These are phyloP conservation scores for Epinephelus cyanopodus DNA, from an alignment of 2,113 vertebrate species.

Conservation along the genomic window DNA sequence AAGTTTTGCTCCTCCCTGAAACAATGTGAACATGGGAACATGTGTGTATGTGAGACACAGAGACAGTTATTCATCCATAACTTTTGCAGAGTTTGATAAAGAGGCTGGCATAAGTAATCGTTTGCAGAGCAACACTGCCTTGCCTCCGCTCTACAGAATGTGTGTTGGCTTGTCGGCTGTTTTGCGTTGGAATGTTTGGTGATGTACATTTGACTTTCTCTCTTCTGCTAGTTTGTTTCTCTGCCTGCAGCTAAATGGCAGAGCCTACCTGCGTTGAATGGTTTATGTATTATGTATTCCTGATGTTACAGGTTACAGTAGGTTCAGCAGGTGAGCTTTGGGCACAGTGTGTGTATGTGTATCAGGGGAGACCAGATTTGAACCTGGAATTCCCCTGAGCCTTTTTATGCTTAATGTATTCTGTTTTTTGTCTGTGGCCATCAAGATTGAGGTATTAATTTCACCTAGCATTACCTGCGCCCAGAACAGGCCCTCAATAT, in stretches of 20 bases:
- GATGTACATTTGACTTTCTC: conserved; percentile 31
- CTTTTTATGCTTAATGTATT: background rate
- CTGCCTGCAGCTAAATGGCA: conserved; percentile 53
- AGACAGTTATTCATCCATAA: background rate
- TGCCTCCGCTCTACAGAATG: conserved; percentile 36
- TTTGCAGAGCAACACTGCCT: conserved; percentile 1
- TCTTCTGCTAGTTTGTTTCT: conserved; percentile 5
- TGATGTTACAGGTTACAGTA: conserved; percentile 36
- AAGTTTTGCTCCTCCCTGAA: background rate
- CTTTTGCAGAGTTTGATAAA: background rate
- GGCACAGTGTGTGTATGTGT: background rate
- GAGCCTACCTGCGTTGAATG: conserved; percentile 24
- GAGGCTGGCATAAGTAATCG: background rate
- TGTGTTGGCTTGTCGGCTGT: conserved; percentile 65
- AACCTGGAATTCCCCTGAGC: conserved; percentile 1
- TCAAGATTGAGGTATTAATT: background rate
- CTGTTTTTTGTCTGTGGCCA: background rate
- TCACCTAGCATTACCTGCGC: no score
- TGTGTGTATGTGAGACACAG: background rate
- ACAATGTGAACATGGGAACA: background rate
- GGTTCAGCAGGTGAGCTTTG: conserved; percentile 45
- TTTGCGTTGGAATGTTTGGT: conserved; percentile 60
- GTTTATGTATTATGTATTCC: conserved; percentile 36
- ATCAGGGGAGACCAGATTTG: background rate
- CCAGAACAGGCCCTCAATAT: background rate